Evolutionary conservation across 2,888 invertebrate species (phyloP).

Genomic region (Spodoptera exigua): DNA sequence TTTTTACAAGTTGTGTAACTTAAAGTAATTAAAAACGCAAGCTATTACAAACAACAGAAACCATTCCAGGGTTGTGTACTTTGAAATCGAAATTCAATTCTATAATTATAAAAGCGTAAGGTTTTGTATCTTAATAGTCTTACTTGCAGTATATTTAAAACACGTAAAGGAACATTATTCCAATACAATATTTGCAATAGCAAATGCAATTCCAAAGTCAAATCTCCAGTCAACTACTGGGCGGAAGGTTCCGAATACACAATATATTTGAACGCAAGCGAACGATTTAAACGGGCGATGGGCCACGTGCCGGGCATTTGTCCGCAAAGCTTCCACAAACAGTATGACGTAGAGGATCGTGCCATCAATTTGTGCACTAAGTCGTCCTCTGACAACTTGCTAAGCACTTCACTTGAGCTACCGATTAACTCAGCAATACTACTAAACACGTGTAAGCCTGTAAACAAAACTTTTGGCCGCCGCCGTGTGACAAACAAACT

Average conservation of each 20-base stretch:
- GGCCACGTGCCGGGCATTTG: constrained; percentile 27
- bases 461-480: constrained; percentile 43
- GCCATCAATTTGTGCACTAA: constrained; percentile 38
- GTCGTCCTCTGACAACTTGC: constrained; percentile 30
- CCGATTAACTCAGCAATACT: constrained; percentile 41
- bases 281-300: constrained; percentile 20
- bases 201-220: too few relatives aligned
- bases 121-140: too few relatives aligned
- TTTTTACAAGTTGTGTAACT: too few relatives aligned
- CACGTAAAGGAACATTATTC: too few relatives aligned
- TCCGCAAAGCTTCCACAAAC: constrained; percentile 41
- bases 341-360: constrained; percentile 39
- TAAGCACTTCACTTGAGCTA: constrained; percentile 38
- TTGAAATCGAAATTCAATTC: too few relatives aligned
- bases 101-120: too few relatives aligned
- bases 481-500: constrained; percentile 37
- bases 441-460: constrained; percentile 39
- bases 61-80: too few relatives aligned
- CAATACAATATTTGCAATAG: too few relatives aligned
- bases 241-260: background rate
- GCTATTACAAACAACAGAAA: too few relatives aligned
- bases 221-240: too few relatives aligned
- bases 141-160: too few relatives aligned
- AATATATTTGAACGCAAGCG: constrained; percentile 10
- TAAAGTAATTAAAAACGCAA: too few relatives aligned